Conservation (phyloP, 2,888 invertebrate genomes). For the Heteromyza rotundicornis region DNA sequence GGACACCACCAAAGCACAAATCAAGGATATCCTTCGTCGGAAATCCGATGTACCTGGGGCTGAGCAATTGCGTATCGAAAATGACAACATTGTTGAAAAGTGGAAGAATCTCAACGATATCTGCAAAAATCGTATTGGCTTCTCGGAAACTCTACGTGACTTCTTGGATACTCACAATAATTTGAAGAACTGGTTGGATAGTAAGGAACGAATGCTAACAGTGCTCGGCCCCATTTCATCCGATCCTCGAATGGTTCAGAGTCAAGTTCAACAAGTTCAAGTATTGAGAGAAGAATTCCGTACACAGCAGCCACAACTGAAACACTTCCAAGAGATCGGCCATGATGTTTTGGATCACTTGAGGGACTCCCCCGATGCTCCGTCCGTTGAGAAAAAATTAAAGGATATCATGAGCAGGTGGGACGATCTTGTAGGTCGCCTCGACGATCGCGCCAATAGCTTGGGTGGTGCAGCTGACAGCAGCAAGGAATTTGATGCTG, state of each 20-base stretch:
- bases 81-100: conserved; percentile 80
- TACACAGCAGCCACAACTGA: conserved; percentile 87
- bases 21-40: conserved; percentile 83
- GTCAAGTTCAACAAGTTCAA: conserved; percentile 94
- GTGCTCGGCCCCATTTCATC: conserved; percentile 95
- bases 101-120: conserved; percentile 88
- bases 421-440: conserved; percentile 79
- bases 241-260: conserved; percentile 93
- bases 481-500: conserved; percentile 90
- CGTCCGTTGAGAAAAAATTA: conserved; percentile 75
- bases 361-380: conserved; percentile 69
- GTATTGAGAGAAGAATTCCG: conserved; percentile 94
- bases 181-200: conserved; percentile 83
- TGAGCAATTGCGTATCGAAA: conserved; percentile 81
- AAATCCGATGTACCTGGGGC: conserved; percentile 85
- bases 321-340: conserved; percentile 83
- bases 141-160: conserved; percentile 82
- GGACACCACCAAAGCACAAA: conserved; percentile 87
- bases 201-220: conserved; percentile 94
- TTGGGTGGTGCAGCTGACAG: conserved; percentile 92
- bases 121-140: conserved; percentile 71
- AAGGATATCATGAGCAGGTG: conserved; percentile 76
- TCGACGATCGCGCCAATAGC: conserved; percentile 88
- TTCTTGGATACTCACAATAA: conserved; percentile 89
- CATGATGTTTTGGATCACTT: conserved; percentile 73